Percentiles rank a stretch among this genome's conserved stretches.
Conservation (phyloP, 1,140 invertebrate genomes). For the Scaptodrosophila lebanonensis region DNA sequence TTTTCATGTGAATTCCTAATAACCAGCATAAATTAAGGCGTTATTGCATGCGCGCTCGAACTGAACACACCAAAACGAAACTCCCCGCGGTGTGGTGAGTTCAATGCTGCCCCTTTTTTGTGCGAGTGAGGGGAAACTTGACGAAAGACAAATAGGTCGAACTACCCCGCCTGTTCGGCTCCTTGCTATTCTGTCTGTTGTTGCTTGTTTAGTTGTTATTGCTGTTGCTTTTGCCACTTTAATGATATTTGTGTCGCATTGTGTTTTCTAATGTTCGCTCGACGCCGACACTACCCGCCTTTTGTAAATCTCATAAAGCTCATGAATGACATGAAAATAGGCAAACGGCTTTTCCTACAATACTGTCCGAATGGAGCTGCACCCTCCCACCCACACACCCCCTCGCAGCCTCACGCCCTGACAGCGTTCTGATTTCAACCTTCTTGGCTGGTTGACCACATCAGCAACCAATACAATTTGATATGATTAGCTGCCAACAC, state of each 20-base stretch:
- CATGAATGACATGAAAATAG: slow-evolving; percentile 49
- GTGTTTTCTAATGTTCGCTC: slow-evolving; percentile 1
- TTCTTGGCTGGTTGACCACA: too few relatives aligned
- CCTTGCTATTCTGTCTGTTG: too few relatives aligned
- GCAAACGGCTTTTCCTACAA: slow-evolving; percentile 32
- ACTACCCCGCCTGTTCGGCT: too few relatives aligned
- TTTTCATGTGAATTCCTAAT: slow-evolving; percentile 74
- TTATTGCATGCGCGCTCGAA: too few relatives aligned
- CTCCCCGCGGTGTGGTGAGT: not conserved
- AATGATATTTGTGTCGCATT: not conserved
- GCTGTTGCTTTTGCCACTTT: not conserved
- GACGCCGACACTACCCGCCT: not conserved
- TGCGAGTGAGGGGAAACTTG: slow-evolving; percentile 27
- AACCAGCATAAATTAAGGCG: slow-evolving; percentile 72
- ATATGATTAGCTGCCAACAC: slow-evolving; percentile 63
- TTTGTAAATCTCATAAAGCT: slow-evolving; percentile 54
- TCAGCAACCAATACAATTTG: too few relatives aligned
- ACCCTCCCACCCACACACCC: too few relatives aligned
- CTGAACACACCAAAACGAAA: slow-evolving; percentile 15
- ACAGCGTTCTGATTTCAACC: too few relatives aligned
- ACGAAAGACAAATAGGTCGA: slow-evolving; percentile 37
- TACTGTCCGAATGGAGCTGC: too few relatives aligned
- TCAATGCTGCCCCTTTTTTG: too few relatives aligned
- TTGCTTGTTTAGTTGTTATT: not conserved
- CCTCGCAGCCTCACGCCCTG: too few relatives aligned